Percentiles rank a stretch among this genome's conserved stretches.
Evolutionary conservation across 2,113 vertebrate genomes (phyloP).

Genomic region (Aramus guarauna): DNA sequence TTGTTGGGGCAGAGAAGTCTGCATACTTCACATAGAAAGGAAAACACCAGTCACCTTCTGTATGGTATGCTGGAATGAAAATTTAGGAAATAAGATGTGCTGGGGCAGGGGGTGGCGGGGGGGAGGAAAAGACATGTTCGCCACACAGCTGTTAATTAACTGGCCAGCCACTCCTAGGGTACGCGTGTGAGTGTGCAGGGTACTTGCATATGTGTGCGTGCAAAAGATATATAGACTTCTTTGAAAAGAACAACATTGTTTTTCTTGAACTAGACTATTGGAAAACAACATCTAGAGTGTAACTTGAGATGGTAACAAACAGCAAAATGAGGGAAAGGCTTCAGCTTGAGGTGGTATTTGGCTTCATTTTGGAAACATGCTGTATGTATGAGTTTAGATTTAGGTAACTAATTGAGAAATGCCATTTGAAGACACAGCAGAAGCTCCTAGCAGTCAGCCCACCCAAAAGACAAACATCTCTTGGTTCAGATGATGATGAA

Average conservation of each 20-base stretch:
- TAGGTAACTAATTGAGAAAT: neutral
- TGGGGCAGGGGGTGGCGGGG: neutral
- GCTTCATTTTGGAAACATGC: neutral
- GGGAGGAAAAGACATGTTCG: neutral
- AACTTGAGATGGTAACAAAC: neutral
- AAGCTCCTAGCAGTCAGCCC: neutral
- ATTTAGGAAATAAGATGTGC: neutral
- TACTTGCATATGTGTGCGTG: neutral
- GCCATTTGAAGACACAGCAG: neutral
- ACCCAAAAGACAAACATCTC: neutral
- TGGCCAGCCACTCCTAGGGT: too few species aligned
- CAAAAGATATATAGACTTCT: neutral
- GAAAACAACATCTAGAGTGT: neutral
- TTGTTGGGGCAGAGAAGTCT: slow-evolving; percentile 37
- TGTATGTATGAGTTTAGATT: neutral
- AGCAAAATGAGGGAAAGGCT: neutral
- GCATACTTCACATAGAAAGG: slow-evolving; percentile 30
- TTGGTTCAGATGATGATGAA: neutral
- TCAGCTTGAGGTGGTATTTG: neutral
- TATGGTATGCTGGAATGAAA: neutral
- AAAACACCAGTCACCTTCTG: neutral
- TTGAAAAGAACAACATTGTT: neutral
- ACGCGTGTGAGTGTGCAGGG: neutral
- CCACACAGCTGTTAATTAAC: neutral
- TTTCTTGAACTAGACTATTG: neutral